Evolutionary conservation across 2,797 vertebrate species (phyloP), one percentile per base, ranked within the genome.

Genomic region (Pelobates cultripes): DNA sequence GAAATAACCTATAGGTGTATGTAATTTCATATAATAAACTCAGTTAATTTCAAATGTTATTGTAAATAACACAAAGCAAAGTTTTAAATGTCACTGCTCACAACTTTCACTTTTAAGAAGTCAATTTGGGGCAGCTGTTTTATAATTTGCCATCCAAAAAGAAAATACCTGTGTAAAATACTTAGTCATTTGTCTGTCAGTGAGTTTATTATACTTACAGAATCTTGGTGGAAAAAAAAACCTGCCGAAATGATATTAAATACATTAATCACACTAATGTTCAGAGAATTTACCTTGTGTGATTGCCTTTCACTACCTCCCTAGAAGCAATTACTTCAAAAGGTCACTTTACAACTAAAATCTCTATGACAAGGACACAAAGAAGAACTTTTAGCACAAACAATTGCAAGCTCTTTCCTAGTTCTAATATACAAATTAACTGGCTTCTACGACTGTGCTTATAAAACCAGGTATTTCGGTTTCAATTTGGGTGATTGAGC

Each of bases 191-290:
- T 78, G 47, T 66, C 77, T 79, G 55, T 47, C 45, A 8, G 13
- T 75, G 5, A 67, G 77, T 75, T 84, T 84, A 75, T 75, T 84
- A 74, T 66, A 15, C 17, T 75, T 28, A 70, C 57, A 64, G 42
- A 79, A 43, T 43, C 13, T 63, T 41, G 55, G 41, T 6, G 47
- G 3, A 67, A 70, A 55, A 68, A 72, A 71, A 78, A 75, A 70
- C 9, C 77, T 64, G 72, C 42, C 51, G 71, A 78, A 83, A 78
- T 78, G 67, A 75, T 84, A 84, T 79, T 79, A 79, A 75, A 79
- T 84, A 45, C 77, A 84, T 84, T 84, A 84, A 84, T 84, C 82
- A 84, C 61, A 75, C 55, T 84, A 84, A 84, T 84, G 77, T 70
- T 47, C 70, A n/a, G 45, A 79, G 73, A 79, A 74, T 47, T 83